Evolutionary conservation across 2,113 vertebrate genomes (phyloP).

Genomic region (Spizaetus ornatus): DNA sequence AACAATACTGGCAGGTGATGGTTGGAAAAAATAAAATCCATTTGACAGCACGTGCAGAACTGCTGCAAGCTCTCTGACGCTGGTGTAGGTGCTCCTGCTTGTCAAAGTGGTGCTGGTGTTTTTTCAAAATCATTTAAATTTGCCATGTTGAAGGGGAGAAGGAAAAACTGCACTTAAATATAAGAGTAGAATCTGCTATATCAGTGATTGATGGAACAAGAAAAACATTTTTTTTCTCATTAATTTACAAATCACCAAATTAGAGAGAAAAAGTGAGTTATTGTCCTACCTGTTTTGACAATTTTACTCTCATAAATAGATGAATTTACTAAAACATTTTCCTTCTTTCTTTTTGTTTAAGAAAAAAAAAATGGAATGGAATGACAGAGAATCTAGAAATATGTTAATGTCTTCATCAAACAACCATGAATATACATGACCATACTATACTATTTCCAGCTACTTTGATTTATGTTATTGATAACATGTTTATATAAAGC

Average conservation of each 20-base stretch:
- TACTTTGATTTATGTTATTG: constrained; percentile 34
- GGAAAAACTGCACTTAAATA: not conserved
- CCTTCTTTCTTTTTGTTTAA: not conserved
- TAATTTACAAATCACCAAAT: not conserved
- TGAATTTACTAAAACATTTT: not conserved
- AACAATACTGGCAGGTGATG: not conserved
- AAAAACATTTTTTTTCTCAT: not conserved
- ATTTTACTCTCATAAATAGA: not conserved
- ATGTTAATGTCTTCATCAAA: constrained; percentile 34
- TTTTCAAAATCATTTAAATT: not conserved
- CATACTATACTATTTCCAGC: not conserved
- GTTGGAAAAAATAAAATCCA: not conserved
- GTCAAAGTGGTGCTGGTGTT: not conserved
- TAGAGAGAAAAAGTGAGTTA: not conserved
- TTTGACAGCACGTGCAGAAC: not conserved
- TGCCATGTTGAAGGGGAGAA: not conserved
- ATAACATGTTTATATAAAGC: constrained; percentile 37
- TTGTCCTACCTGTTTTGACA: not conserved
- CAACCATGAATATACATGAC: constrained; percentile 37
- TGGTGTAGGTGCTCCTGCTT: accelerated
- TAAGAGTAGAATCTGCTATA: not conserved
- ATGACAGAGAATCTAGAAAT: constrained; percentile 8
- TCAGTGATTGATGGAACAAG: not conserved
- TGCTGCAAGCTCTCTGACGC: not conserved
- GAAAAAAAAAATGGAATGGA: not conserved